Conservation (phyloP, 2,888 invertebrate species). For the Polydrusus pterygomalis region DNA sequence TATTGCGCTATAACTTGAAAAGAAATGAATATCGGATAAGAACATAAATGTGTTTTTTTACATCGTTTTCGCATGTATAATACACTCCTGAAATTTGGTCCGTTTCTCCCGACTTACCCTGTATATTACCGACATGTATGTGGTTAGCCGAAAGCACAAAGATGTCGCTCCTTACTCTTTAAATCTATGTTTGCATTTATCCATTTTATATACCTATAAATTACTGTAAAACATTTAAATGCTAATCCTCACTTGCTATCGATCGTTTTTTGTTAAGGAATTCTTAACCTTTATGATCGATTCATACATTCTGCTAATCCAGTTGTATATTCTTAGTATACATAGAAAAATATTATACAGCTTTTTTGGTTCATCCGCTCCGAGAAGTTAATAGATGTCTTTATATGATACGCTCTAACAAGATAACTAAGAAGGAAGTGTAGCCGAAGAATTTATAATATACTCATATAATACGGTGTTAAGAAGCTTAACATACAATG, state of each 20-base stretch:
- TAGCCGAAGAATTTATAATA: slow-evolving; percentile 20
- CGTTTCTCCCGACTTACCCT: too few species aligned
- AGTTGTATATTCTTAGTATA: neutral
- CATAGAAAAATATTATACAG: neutral
- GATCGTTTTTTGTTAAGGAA: neutral
- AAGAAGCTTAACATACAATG: slow-evolving; percentile 16
- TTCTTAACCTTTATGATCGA: slow-evolving; percentile 5
- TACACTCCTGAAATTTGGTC: too few species aligned
- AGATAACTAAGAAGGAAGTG: slow-evolving; percentile 16
- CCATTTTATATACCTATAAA: too few species aligned
- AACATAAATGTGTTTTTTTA: too few species aligned
- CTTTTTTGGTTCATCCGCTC: neutral
- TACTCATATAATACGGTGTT: slow-evolving; percentile 10
- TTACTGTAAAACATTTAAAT: too few species aligned
- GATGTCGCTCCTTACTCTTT: too few species aligned
- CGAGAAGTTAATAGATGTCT: slow-evolving; percentile 16
- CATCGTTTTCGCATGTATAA: too few species aligned
- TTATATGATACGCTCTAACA: slow-evolving; percentile 16
- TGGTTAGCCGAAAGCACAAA: too few species aligned
- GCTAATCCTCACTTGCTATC: neutral
- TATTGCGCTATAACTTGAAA: too few species aligned
- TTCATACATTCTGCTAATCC: slow-evolving; percentile 3
- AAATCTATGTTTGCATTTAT: too few species aligned
- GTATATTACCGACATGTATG: too few species aligned
- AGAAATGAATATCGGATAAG: too few species aligned